phyloP scores from a whole-genome alignment of 2,113 vertebrate genomes.

The Alethe castanea region DNA sequence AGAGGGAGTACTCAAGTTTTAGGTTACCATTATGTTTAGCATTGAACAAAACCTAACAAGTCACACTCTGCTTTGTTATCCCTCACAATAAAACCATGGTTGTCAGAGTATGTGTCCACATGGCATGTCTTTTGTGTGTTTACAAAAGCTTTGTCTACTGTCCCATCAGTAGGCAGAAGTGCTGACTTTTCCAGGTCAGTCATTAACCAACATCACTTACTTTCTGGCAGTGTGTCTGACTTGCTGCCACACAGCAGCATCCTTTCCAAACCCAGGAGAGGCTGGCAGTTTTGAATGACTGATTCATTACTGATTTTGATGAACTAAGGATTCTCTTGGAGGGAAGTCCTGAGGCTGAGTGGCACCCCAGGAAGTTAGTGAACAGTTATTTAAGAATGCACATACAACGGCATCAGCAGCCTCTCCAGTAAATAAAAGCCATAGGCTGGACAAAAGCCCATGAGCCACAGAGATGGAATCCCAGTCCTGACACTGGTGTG shows the following conservation, averaged over 20 bases:
- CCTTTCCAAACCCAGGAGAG: not conserved
- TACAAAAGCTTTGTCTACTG: not conserved
- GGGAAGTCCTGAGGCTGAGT: not conserved
- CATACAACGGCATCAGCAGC: not conserved
- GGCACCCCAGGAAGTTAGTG: not conserved
- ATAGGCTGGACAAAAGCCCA: not conserved
- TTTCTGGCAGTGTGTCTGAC: not conserved
- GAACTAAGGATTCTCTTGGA: not conserved
- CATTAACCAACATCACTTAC: not conserved
- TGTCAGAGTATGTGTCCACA: not conserved
- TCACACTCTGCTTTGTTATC: not conserved
- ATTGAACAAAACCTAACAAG: not conserved
- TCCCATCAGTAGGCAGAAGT: not conserved
- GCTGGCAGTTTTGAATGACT: not conserved
- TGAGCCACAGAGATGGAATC: not conserved
- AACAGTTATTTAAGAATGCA: not conserved
- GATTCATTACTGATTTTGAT: not conserved
- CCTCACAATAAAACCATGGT: not conserved
- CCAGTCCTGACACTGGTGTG: not conserved
- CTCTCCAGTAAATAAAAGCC: not conserved
- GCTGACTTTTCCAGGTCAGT: not conserved
- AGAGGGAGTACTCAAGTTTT: not conserved
- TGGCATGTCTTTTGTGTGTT: not conserved
- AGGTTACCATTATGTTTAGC: not conserved
- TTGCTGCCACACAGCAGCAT: not conserved